Evolutionary conservation across 2,888 invertebrate genomes (phyloP).

Genomic region (Latrodectus elegans): DNA sequence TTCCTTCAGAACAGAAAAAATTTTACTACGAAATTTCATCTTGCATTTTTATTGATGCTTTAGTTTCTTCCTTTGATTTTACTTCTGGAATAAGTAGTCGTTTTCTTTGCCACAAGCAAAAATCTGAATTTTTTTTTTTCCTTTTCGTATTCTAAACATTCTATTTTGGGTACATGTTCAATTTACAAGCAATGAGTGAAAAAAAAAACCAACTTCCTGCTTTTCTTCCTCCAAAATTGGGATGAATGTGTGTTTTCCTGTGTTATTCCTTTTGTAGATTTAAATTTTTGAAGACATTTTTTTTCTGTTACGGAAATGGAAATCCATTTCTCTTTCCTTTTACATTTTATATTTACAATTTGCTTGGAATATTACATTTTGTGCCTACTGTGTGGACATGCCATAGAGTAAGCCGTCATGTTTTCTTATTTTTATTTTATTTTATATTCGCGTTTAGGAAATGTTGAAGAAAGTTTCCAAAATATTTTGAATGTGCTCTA

Average conservation of each 20-base stretch:
- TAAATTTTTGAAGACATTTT: slow-evolving; percentile 16
- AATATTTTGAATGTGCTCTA: background rate
- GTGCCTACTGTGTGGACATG: slow-evolving; percentile 6
- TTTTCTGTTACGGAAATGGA: slow-evolving; percentile 34
- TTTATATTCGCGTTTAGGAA: background rate
- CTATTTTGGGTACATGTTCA: slow-evolving; percentile 38
- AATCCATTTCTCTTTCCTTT: slow-evolving; percentile 40
- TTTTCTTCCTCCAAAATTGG: slow-evolving; percentile 15
- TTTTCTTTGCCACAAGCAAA: slow-evolving; percentile 35
- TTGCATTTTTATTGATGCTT: slow-evolving; percentile 11
- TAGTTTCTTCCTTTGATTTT: background rate
- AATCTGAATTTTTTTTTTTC: slow-evolving; percentile 6
- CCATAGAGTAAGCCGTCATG: background rate
- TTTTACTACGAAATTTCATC: slow-evolving; percentile 52
- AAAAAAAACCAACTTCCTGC: slow-evolving; percentile 12
- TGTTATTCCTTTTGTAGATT: slow-evolving; percentile 31
- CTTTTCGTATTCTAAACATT: slow-evolving; percentile 30
- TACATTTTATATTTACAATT: slow-evolving; percentile 37
- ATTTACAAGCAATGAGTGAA: slow-evolving; percentile 30
- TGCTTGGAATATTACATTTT: slow-evolving; percentile 35
- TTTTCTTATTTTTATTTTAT: background rate
- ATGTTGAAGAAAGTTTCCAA: background rate
- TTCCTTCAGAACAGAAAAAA: slow-evolving; percentile 42
- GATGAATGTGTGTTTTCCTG: slow-evolving; percentile 29
- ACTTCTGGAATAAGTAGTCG: slow-evolving; percentile 43